Conservation (phyloP, 1,140 invertebrate genomes). For the Platyscapa corneri region DNA sequence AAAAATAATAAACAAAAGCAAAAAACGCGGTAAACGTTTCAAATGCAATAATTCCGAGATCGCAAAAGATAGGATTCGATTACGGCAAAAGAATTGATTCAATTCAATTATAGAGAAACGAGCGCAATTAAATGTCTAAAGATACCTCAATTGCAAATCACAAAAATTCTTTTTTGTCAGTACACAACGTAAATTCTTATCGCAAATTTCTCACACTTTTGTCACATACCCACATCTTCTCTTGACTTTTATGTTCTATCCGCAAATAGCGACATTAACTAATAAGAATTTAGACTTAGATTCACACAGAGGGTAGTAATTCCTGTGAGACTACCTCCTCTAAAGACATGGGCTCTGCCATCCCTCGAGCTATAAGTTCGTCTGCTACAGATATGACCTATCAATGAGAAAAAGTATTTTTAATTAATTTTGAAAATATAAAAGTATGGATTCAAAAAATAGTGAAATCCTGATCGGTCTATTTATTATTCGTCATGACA, state of each 20-base stretch:
- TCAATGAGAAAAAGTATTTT: slow-evolving; percentile 46
- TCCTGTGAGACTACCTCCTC: slow-evolving; percentile 60
- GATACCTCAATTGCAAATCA: slow-evolving; percentile 36
- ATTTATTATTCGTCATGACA: slow-evolving; percentile 11
- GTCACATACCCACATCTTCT: slow-evolving; percentile 31
- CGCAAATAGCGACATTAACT: slow-evolving; percentile 41
- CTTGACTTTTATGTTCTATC: slow-evolving; percentile 34
- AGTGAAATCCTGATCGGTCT: neutral
- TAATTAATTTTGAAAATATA: slow-evolving; percentile 13
- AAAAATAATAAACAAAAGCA: slow-evolving; percentile 16
- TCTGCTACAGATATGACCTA: slow-evolving; percentile 70
- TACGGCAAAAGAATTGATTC: slow-evolving; percentile 41
- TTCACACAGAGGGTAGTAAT: slow-evolving; percentile 54
- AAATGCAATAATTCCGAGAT: slow-evolving; percentile 42
- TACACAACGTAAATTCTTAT: slow-evolving; percentile 37
- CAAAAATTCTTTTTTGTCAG: slow-evolving; percentile 41
- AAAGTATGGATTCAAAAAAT: neutral
- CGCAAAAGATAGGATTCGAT: slow-evolving; percentile 21
- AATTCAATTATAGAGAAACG: slow-evolving; percentile 36
- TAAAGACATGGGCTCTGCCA: slow-evolving; percentile 60
- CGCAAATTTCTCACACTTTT: slow-evolving; percentile 38
- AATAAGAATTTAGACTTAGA: slow-evolving; percentile 54
- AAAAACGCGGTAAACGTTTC: slow-evolving; percentile 12
- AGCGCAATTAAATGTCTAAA: slow-evolving; percentile 28
- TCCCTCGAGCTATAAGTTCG: slow-evolving; percentile 66